Evolutionary conservation across 2,113 vertebrate species (phyloP).

Genomic region (Henicopernis longicauda): DNA sequence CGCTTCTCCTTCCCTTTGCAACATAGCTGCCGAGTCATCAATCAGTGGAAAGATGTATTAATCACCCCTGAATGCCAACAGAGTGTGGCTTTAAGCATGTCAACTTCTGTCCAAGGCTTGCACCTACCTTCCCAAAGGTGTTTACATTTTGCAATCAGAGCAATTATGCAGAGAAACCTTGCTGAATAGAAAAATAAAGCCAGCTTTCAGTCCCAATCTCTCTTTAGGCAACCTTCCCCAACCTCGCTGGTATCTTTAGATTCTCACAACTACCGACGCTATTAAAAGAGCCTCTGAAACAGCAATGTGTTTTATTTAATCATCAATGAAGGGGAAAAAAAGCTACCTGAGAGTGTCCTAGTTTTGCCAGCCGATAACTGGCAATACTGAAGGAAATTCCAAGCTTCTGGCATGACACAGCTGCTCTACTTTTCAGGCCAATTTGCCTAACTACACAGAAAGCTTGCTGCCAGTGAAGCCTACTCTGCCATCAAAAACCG

Average conservation of each 20-base stretch:
- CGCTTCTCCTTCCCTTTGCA: background rate
- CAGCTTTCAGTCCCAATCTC: background rate
- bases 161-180: background rate
- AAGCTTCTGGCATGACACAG: background rate
- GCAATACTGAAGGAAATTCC: background rate
- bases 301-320: background rate
- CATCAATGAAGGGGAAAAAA: background rate
- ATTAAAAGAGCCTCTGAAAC: background rate
- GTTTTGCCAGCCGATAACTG: background rate
- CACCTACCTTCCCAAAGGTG: background rate
- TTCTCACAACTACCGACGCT: accelerated
- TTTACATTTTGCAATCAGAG: accelerated
- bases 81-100: accelerated
- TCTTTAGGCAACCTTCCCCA: background rate
- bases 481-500: background rate
- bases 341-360: background rate
- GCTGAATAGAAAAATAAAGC: background rate
- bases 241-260: background rate
- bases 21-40: background rate
- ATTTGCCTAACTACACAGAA: background rate
- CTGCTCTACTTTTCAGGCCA: background rate
- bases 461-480: background rate
- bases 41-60: accelerated
- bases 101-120: background rate
- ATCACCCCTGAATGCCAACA: accelerated